These are phyloP conservation scores for Gymnorhina tibicen DNA, from an alignment of 2,113 vertebrate species.

Conservation along the genomic window DNA sequence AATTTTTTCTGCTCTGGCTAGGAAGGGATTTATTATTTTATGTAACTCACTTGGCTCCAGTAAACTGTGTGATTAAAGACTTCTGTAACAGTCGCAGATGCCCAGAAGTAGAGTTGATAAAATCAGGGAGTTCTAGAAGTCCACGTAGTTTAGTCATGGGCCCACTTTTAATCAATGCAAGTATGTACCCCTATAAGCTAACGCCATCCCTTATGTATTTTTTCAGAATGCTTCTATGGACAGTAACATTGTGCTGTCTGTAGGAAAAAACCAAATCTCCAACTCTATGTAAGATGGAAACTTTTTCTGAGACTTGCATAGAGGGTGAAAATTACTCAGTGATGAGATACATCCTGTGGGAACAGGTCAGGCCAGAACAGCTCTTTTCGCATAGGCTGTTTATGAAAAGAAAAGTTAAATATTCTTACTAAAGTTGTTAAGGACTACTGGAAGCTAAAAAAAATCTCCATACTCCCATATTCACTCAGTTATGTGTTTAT, in stretches of 20 bases:
- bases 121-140: not conserved
- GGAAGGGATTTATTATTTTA: conserved; percentile 23
- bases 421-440: not conserved
- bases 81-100: not conserved
- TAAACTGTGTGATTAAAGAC: not conserved
- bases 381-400: not conserved
- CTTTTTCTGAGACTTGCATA: not conserved
- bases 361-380: not conserved
- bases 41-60: not conserved
- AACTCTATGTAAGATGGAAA: not conserved
- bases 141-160: not conserved
- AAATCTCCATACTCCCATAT: not conserved
- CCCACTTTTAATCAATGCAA: not conserved
- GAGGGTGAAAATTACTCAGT: not conserved
- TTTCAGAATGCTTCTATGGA: not conserved
- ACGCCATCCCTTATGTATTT: not conserved
- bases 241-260: not conserved
- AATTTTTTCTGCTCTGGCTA: not conserved
- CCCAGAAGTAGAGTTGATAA: not conserved
- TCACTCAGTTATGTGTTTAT: not conserved
- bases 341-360: not conserved
- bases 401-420: not conserved
- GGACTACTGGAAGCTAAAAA: not conserved
- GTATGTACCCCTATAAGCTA: not conserved
- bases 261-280: not conserved